Evolutionary conservation across 2,888 invertebrate genomes (phyloP), one percentile per base, ranked within the genome.

Genomic region (Callyntrura guangdongensis): DNA sequence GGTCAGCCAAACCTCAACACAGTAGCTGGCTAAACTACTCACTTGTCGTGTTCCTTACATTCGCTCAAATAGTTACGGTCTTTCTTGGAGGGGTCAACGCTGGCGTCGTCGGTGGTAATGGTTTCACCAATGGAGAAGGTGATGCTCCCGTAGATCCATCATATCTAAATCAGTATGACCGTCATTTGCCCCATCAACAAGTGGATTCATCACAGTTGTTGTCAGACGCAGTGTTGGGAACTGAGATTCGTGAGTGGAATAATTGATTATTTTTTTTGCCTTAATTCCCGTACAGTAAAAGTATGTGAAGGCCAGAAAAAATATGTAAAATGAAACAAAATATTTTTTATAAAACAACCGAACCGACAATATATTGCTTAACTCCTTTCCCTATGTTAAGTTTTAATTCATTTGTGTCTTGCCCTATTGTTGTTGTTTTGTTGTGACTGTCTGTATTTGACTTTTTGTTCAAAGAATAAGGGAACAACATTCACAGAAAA

Each of bases 21-120:
- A 89, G 83, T 61, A 83, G 89, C 72, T 36, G 25, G 89, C 83
- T 83, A 56, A 87, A 82, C 69, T n/a, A 82, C 27, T 69, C 87
- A 2, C 14, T 87, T 69, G 12, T 87, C 69, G 87, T 87, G 81
- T 83, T 89, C 74, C 61, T 89, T 49, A 74, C 61, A 59, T 6
- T 89, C 72, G 83, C 89, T 83, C 89, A 89, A 89, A 8, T 89
- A 56, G 56, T 83, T 59, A 67, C 83, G 49, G 27, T 74, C 56
- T 89, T 89, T 61, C 47, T 89, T 61, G 74, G 61, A 47, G 89
- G 56, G 64, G 89, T 83, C 72, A 61, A 61, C 45, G 89, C 89
- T 27, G 89, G 83, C 25, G 64, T 89, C n/a, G 83, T 89, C 17
- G 49, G 87, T 20, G 61, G 20, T n/a, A 36, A 47, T 64, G 27